These are phyloP conservation scores for Myotis vivesi DNA, from an alignment of 2,797 vertebrate species.

Conservation along the genomic window DNA sequence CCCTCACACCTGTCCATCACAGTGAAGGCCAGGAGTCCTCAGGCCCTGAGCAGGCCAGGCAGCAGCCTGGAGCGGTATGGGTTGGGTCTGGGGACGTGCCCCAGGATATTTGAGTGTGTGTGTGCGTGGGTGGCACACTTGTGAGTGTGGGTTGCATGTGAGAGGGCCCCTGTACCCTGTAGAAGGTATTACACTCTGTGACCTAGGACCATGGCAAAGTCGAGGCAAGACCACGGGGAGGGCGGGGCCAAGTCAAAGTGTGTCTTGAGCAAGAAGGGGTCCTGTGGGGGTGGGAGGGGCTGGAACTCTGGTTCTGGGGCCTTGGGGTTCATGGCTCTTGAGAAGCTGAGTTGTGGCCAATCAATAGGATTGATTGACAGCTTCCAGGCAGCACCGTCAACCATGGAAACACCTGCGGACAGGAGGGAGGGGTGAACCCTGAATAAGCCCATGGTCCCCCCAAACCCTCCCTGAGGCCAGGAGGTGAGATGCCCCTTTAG, in stretches of 20 bases:
- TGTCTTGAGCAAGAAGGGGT: background rate
- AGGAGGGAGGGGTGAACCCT: background rate
- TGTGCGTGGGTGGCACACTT: rapidly evolving
- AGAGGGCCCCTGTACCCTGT: background rate
- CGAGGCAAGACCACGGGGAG: background rate
- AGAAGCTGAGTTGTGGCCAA: background rate
- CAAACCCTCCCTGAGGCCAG: background rate
- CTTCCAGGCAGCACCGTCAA: background rate
- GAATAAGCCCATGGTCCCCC: background rate
- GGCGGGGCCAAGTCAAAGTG: background rate
- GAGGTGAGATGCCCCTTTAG: background rate
- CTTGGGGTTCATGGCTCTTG: background rate
- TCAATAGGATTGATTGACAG: background rate
- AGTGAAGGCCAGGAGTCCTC: background rate
- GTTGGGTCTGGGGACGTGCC: background rate
- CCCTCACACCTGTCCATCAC: background rate
- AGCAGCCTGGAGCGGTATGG: background rate
- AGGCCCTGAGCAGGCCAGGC: background rate
- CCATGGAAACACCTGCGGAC: background rate
- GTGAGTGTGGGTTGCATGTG: rapidly evolving
- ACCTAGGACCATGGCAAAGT: background rate
- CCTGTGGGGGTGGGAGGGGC: background rate
- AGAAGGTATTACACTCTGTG: background rate
- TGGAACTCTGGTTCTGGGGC: background rate
- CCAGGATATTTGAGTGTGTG: background rate